These are phyloP conservation scores for Andinoacara biseriatus DNA, from an alignment of 2,113 vertebrate species.

Conservation along the genomic window DNA sequence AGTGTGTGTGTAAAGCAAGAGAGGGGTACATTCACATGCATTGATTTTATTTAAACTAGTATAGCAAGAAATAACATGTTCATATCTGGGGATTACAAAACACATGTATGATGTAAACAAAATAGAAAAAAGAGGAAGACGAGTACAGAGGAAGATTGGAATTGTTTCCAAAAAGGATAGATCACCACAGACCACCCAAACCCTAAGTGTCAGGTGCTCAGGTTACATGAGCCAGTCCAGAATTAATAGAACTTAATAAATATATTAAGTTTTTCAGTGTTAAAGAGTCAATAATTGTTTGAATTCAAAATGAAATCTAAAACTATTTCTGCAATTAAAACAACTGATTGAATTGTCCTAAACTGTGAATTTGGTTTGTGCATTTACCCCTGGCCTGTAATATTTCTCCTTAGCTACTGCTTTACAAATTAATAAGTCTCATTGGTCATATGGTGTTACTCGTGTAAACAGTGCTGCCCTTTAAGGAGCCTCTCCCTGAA, in stretches of 20 bases:
- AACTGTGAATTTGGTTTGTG: not conserved
- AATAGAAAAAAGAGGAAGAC: not conserved
- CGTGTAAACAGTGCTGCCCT: slow-evolving; percentile 4
- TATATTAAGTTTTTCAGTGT: not conserved
- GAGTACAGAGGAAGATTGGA: not conserved
- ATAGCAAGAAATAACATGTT: slow-evolving; percentile 3
- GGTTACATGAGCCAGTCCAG: slow-evolving; percentile 17
- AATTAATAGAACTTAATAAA: not conserved
- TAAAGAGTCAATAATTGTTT: not conserved
- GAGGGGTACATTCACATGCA: not conserved
- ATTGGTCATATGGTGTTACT: not conserved
- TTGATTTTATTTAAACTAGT: not conserved
- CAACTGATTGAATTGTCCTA: not conserved
- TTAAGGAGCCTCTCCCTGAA: slow-evolving; percentile 51
- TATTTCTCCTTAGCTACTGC: no score
- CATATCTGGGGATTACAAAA: slow-evolving; percentile 3
- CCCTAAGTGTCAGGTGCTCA: slow-evolving; percentile 17
- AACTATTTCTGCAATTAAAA: not conserved
- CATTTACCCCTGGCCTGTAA: no score
- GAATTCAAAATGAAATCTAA: not conserved
- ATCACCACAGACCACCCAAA: slow-evolving; percentile 27
- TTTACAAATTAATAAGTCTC: not conserved
- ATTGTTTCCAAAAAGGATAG: slow-evolving; percentile 44
- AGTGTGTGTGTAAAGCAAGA: slow-evolving; percentile 4
- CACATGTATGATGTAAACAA: not conserved